These are phyloP conservation scores for Meriones unguiculatus DNA, from an alignment of 2,113 vertebrate genomes.

Conservation along the genomic window DNA sequence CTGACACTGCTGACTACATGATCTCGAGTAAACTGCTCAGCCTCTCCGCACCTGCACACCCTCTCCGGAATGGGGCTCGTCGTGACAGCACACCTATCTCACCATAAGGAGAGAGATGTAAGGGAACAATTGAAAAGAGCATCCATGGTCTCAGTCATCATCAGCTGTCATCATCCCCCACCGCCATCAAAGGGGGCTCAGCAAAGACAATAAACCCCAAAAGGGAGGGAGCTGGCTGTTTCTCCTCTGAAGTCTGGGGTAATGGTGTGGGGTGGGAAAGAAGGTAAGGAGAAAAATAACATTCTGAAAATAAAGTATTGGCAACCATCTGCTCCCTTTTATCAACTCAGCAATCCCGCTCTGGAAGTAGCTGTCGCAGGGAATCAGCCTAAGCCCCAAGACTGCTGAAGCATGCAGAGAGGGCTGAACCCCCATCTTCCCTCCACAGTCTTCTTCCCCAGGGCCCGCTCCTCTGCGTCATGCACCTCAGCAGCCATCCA, in stretches of 20 bases:
- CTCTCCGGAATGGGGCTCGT: background rate
- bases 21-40: background rate
- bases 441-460: constrained; percentile 20
- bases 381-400: constrained; percentile 68
- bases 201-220: constrained; percentile 35
- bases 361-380: constrained; percentile 65
- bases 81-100: background rate
- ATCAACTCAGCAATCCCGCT: constrained; percentile 67
- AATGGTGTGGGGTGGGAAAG: constrained; percentile 10
- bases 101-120: fast-evolving
- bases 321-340: constrained; percentile 74
- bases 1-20: background rate
- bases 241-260: constrained; percentile 53
- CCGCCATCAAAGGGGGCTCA: background rate
- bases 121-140: background rate
- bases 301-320: constrained; percentile 71
- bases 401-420: constrained; percentile 64
- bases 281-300: constrained; percentile 1
- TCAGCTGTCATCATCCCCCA: background rate
- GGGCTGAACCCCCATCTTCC: background rate
- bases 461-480: background rate
- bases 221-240: background rate
- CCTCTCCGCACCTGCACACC: background rate
- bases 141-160: background rate
- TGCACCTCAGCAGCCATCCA: background rate